Conservation (phyloP, 2,797 vertebrate species). For the Potorous gilbertii region DNA sequence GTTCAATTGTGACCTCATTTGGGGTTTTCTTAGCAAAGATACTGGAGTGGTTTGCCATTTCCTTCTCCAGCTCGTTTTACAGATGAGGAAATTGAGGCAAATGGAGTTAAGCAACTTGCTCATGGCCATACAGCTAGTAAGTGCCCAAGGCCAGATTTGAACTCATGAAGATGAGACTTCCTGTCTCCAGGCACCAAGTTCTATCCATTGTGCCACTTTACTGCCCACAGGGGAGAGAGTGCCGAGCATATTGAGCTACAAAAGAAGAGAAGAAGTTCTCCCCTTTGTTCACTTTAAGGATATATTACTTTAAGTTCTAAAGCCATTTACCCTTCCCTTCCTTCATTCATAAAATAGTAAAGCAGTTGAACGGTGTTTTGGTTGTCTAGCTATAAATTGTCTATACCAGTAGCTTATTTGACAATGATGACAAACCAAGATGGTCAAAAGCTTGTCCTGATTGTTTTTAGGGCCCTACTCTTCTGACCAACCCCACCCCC, state of each 20-base stretch:
- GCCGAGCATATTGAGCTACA: neutral
- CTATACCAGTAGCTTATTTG: neutral
- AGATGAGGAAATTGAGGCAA: neutral
- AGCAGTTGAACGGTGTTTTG: neutral
- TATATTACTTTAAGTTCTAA: neutral
- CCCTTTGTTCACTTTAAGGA: neutral
- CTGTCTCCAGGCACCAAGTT: neutral
- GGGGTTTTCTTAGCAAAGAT: neutral
- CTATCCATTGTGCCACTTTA: neutral
- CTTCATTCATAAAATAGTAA: neutral
- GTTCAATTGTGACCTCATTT: neutral
- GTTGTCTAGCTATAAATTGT: neutral
- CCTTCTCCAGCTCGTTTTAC: neutral
- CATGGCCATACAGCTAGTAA: neutral
- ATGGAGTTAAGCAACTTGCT: neutral
- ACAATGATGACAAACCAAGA: neutral
- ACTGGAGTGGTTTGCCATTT: neutral
- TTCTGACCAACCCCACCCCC: neutral
- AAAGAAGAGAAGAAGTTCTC: neutral
- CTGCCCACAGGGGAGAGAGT: neutral
- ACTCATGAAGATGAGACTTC: neutral
- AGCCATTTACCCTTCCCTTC: neutral
- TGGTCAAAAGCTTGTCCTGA: neutral
- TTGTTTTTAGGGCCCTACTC: neutral
- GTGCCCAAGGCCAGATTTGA: neutral